Base-by-base conservation (phyloP, 1,140 invertebrate species). In the Cataglyphis hispanica region DNA sequence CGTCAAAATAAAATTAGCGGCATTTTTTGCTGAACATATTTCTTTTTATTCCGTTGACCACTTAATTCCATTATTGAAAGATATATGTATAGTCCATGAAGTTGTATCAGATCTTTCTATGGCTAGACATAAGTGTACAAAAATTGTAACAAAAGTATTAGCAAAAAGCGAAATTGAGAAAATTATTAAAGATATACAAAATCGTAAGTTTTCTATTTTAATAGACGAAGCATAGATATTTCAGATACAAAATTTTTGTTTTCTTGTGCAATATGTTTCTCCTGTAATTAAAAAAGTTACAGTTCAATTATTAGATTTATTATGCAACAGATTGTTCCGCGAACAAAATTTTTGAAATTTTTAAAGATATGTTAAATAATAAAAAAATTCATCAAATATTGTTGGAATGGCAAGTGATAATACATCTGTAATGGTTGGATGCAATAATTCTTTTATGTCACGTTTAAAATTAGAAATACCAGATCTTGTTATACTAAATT, bases 21-120 rank as follows among this genome's bases (percentile, higher is more conserved):
- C 46, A 60, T 60, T 60, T 60, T 60, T 27, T 60, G 22, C 58
- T 22, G 22, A 60, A 60, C 22, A 60, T 60, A 60, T 60, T 60
- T n/a, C 8, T 37, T 60, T 60, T 60, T 22, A 60, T 22, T 22
- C 22, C 58, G 22, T 10, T 10, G 22, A 60, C 27, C 22, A 60
- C 10, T 60, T 60, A 5, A 60, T 27, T 25, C 22, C 19, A 10
- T 60, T 60, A 60, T 60, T 60, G 10, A 60, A 60, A 25, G 10
- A 60, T 60, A 60, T 60, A 10, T 60, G 22, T 8, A 60, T 11
- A 4, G 22, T 11, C 3, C 1, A 22, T 27, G 22, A 60, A 60
- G 10, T 60, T 60, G 10, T 8, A 40, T 60, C 58, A 60, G 58
- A 60, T 60, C 22, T 60, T 22, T 22, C 56, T 27, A 6, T 60